Conservation (phyloP, 2,113 vertebrate species). For the Eubucco bourcierii region DNA sequence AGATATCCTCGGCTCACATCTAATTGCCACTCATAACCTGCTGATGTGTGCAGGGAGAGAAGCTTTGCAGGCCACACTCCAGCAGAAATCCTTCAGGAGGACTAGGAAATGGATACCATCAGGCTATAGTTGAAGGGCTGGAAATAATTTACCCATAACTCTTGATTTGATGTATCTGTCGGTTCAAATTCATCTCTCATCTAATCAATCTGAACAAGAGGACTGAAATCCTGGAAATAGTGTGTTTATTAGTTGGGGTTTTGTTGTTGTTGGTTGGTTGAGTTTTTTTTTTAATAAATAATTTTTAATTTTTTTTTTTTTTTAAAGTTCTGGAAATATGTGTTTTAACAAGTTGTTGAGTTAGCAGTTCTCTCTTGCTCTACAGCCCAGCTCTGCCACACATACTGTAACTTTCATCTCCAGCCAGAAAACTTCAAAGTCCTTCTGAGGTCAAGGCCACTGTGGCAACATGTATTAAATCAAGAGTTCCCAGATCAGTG, state of each 20-base stretch:
- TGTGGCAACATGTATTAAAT: slow-evolving; percentile 54
- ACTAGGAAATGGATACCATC: slow-evolving; percentile 62
- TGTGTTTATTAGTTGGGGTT: slow-evolving; percentile 20
- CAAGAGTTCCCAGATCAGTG: slow-evolving; percentile 40
- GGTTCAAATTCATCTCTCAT: slow-evolving; percentile 61
- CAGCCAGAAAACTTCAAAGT: slow-evolving; percentile 60
- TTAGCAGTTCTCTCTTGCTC: slow-evolving; percentile 48
- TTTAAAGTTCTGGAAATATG: neutral
- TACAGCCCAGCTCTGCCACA: neutral
- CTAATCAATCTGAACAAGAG: slow-evolving; percentile 50
- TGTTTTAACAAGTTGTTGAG: slow-evolving; percentile 49
- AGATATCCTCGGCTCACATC: neutral
- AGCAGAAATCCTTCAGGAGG: slow-evolving; percentile 38
- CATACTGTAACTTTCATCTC: slow-evolving; percentile 63
- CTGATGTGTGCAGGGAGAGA: neutral
- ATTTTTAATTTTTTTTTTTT: neutral
- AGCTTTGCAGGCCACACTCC: neutral
- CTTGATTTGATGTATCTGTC: slow-evolving; percentile 63
- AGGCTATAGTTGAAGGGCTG: slow-evolving; percentile 44
- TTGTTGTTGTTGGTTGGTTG: neutral
- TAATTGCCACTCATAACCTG: slow-evolving; percentile 9
- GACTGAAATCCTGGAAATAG: slow-evolving; percentile 39
- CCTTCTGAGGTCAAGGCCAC: slow-evolving; percentile 49
- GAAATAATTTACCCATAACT: slow-evolving; percentile 62
- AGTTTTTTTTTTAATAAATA: neutral